Conservation (phyloP, 2,797 vertebrate species). For the Sebastes miniatus region DNA sequence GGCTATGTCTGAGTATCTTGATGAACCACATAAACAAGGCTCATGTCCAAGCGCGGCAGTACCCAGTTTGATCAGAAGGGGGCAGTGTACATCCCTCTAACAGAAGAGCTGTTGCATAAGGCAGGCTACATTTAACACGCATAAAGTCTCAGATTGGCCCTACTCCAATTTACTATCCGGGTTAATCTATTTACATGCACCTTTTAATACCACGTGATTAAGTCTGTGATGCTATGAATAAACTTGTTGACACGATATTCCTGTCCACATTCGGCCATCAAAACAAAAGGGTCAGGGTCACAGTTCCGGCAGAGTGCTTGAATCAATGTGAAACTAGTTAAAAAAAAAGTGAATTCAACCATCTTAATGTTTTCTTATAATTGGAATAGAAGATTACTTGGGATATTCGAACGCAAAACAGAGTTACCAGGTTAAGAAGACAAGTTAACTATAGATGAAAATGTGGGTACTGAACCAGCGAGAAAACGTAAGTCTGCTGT, state of each 20-base stretch:
- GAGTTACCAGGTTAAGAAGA: not conserved
- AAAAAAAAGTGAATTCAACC: not conserved
- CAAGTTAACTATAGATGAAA: not conserved
- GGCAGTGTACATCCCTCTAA: constrained; percentile 36
- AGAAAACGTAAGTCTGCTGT: not conserved
- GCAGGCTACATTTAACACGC: not conserved
- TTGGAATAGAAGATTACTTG: not conserved
- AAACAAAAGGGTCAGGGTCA: not conserved
- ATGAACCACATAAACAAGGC: not conserved
- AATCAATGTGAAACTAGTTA: not conserved
- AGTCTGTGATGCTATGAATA: constrained; percentile 27
- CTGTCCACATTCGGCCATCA: not conserved
- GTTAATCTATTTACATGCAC: constrained; percentile 47
- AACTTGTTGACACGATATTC: constrained; percentile 17
- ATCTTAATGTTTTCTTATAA: not conserved
- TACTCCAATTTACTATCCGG: not conserved
- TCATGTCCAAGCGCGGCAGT: not conserved
- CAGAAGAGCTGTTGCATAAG: constrained; percentile 19
- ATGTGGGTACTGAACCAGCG: not conserved
- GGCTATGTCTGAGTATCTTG: constrained; percentile 4
- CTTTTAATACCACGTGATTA: constrained; percentile 13
- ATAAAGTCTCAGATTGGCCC: constrained; percentile 18
- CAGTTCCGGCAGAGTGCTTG: not conserved
- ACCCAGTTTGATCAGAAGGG: constrained; percentile 39
- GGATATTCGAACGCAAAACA: fast-evolving